phyloP scores from a whole-genome alignment of 1,140 invertebrate species.

The Bombus waltoni region DNA sequence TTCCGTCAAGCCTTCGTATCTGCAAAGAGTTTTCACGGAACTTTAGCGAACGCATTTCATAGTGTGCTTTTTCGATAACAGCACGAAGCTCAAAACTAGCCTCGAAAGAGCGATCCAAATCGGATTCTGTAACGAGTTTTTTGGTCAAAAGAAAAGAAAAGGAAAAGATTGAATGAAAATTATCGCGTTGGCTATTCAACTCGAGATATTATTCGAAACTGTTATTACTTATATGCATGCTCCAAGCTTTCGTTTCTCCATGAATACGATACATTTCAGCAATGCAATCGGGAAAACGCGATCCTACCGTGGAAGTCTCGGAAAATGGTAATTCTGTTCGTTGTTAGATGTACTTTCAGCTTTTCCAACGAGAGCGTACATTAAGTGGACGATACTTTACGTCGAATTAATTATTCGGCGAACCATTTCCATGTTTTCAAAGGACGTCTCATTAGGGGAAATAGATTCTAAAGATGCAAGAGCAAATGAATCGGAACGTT shows the following conservation, averaged over 20 bases:
- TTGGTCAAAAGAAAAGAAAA: not conserved
- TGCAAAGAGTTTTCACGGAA: constrained; percentile 37
- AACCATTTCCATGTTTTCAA: not conserved
- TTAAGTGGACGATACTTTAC: not conserved
- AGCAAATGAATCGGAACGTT: constrained; percentile 43
- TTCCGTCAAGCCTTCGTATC: constrained; percentile 52
- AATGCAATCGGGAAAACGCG: not conserved
- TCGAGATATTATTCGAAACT: not conserved
- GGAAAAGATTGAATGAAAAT: not conserved
- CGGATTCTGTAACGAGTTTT: constrained; percentile 17
- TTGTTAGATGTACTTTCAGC: not conserved
- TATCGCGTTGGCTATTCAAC: not conserved
- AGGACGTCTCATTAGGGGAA: not conserved
- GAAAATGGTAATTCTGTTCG: not conserved
- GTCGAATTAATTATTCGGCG: not conserved
- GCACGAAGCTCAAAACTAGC: not conserved
- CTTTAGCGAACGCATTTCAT: constrained; percentile 37
- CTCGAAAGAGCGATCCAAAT: not conserved
- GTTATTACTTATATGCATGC: not conserved
- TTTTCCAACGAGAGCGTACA: not conserved
- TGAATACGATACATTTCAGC: not conserved
- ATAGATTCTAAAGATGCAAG: not conserved
- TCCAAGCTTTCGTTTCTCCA: not conserved
- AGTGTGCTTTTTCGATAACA: constrained; percentile 3
- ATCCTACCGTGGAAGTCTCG: not conserved